Conservation (phyloP, 1,140 invertebrate species). For the Gonioctena quinquepunctata region DNA sequence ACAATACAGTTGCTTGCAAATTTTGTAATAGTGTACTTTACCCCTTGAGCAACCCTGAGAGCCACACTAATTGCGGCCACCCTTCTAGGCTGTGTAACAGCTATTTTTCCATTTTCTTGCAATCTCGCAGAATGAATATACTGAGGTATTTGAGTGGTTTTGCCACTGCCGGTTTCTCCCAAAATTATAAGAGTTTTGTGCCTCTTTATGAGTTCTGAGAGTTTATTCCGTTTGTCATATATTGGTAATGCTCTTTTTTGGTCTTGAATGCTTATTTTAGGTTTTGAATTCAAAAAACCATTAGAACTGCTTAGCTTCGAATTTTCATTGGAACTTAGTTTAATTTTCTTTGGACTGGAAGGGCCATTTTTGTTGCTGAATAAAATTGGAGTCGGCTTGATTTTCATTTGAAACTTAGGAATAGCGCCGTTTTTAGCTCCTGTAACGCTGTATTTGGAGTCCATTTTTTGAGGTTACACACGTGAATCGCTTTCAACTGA, state of each 20-base stretch:
- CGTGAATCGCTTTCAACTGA: conserved; percentile 10
- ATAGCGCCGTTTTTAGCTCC: conserved; percentile 25
- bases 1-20: too few species aligned
- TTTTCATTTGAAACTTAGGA: conserved; percentile 41
- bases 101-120: conserved; percentile 66
- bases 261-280: conserved; percentile 55
- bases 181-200: conserved; percentile 75
- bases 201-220: conserved; percentile 62
- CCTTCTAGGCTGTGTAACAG: conserved; percentile 85
- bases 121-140: conserved; percentile 67
- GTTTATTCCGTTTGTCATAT: conserved; percentile 58
- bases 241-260: conserved; percentile 60
- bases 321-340: conserved; percentile 32
- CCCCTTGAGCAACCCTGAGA: conserved; percentile 81
- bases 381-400: conserved; percentile 43
- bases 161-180: conserved; percentile 88
- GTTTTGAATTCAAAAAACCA: conserved; percentile 34
- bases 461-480: conserved; percentile 15
- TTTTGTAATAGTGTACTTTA: too few species aligned
- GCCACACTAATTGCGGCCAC: conserved; percentile 93
- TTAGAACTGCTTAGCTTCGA: conserved; percentile 19
- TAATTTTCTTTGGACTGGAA: conserved; percentile 40
- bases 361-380: conserved; percentile 44
- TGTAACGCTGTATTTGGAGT: conserved; percentile 39
- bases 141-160: conserved; percentile 91